phyloP scores from a whole-genome alignment of 2,113 vertebrate genomes.

The Indri indri region DNA sequence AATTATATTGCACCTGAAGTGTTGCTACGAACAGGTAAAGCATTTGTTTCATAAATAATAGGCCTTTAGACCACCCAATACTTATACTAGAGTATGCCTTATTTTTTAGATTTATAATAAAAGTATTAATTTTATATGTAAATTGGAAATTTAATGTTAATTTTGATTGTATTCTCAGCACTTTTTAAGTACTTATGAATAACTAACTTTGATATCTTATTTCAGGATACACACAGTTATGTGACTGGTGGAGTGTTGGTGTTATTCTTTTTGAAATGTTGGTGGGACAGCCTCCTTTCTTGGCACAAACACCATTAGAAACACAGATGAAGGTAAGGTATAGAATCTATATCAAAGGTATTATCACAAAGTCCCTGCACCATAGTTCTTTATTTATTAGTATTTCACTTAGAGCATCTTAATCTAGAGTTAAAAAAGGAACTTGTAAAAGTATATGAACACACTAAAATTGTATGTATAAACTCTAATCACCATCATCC shows the following conservation, averaged over 20 bases:
- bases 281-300: slow-evolving; percentile 97
- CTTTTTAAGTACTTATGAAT: slow-evolving; percentile 46
- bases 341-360: slow-evolving; percentile 23
- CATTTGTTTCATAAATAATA: background rate
- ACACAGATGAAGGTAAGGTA: slow-evolving; percentile 97
- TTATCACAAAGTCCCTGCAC: background rate
- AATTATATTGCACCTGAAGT: slow-evolving; percentile 99
- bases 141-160: slow-evolving; percentile 19
- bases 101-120: slow-evolving; percentile 47
- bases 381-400: background rate
- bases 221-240: slow-evolving; percentile 96
- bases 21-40: slow-evolving; percentile 93
- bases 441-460: background rate
- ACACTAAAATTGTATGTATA: background rate
- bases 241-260: slow-evolving; percentile 99
- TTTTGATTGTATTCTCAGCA: slow-evolving; percentile 2
- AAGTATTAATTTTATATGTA: slow-evolving; percentile 19
- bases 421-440: slow-evolving; percentile 8
- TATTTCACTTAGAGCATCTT: background rate
- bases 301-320: slow-evolving; percentile 96
- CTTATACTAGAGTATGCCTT: background rate
- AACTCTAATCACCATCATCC: background rate
- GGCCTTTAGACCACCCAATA: background rate
- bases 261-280: slow-evolving; percentile 99
- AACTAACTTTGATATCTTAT: slow-evolving; percentile 56